Percentiles rank a stretch among this genome's conserved stretches.
Evolutionary conservation across 2,113 vertebrate genomes (phyloP).

Genomic region (Kryptolebias marmoratus): DNA sequence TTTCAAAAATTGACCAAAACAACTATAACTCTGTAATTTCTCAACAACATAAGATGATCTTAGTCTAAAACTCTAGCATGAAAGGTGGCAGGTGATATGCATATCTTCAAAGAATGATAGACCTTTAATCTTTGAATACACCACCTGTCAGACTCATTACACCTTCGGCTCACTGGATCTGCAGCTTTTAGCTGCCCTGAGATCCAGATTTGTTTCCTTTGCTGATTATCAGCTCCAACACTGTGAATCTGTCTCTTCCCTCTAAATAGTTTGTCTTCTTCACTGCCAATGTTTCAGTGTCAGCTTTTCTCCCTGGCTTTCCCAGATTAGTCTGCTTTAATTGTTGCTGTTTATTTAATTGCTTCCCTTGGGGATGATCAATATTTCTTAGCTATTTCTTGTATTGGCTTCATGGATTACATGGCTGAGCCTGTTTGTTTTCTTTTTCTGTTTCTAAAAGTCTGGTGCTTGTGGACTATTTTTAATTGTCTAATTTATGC

Average conservation of each 20-base stretch:
- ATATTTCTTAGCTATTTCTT: constrained; percentile 1
- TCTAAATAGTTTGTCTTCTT: background rate
- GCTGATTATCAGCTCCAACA: no score
- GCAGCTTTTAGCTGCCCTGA: background rate
- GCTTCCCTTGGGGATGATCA: background rate
- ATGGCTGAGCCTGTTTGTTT: background rate
- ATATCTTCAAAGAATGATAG: no score
- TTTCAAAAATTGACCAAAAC: no score
- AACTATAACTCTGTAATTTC: no score
- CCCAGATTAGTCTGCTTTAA: background rate
- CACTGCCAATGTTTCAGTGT: background rate
- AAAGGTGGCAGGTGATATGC: no score
- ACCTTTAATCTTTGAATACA: no score
- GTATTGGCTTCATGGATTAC: background rate
- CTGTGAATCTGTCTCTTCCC: background rate
- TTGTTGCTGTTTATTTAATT: background rate
- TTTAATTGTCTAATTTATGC: background rate
- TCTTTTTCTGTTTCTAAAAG: background rate
- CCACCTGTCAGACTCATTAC: no score
- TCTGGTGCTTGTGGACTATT: background rate
- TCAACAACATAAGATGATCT: no score
- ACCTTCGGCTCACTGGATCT: no score
- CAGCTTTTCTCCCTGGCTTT: background rate
- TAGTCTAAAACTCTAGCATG: no score
- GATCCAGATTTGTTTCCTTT: background rate